Percentiles rank a stretch among this genome's conserved stretches.
These are phyloP conservation scores for Cheilosia pagana DNA, from an alignment of 2,888 invertebrate genomes.

Conservation along the genomic window DNA sequence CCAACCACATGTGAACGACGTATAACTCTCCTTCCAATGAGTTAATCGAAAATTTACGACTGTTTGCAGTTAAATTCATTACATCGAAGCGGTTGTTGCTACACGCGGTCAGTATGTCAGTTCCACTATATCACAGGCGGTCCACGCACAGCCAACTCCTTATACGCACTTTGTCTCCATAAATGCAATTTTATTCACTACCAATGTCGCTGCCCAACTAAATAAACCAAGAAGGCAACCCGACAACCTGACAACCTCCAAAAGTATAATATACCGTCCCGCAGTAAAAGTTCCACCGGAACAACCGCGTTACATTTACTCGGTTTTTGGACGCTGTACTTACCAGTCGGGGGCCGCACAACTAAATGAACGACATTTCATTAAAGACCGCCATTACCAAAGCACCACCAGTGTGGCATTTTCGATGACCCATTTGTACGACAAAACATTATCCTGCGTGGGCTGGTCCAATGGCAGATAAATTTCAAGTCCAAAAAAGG, in stretches of 20 bases:
- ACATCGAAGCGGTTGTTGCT: background rate
- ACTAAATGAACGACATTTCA: slow-evolving; percentile 71
- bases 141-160: background rate
- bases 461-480: slow-evolving; percentile 53
- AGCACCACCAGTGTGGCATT: slow-evolving; percentile 36
- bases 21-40: slow-evolving; percentile 26
- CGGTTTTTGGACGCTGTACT: slow-evolving; percentile 7
- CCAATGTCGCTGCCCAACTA: background rate
- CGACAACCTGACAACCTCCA: slow-evolving; percentile 1
- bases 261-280: background rate
- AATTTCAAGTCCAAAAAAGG: slow-evolving; percentile 59
- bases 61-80: slow-evolving; percentile 5
- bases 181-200: slow-evolving; percentile 20
- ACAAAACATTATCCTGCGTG: slow-evolving; percentile 44
- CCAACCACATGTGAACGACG: background rate
- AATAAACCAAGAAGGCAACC: slow-evolving; percentile 25
- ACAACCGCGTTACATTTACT: slow-evolving; percentile 8
- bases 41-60: slow-evolving; percentile 46
- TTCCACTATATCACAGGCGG: background rate
- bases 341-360: slow-evolving; percentile 46
- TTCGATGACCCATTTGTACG: slow-evolving; percentile 65
- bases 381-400: slow-evolving; percentile 42
- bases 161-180: background rate
- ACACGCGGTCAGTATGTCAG: slow-evolving; percentile 17
- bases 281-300: background rate